phyloP scores from a whole-genome alignment of 1,140 invertebrate species.

The Trichonephila clavipes region DNA sequence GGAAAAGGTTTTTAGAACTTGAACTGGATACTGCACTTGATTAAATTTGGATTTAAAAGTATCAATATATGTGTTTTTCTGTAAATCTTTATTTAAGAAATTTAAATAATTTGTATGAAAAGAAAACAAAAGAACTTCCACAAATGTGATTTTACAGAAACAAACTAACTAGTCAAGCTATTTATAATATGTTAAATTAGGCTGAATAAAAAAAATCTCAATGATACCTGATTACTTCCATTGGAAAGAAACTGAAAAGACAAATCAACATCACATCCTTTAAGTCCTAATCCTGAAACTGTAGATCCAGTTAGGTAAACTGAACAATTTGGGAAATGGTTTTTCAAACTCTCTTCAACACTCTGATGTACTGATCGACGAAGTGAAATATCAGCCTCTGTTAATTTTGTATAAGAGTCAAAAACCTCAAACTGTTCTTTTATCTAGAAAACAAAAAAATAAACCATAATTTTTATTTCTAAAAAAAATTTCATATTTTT shows the following conservation, averaged over 20 bases:
- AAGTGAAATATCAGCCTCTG: conserved; percentile 26
- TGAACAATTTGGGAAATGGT: background rate
- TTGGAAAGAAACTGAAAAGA: conserved; percentile 10
- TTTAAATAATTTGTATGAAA: no score
- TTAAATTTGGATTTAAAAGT: no score
- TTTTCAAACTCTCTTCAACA: background rate
- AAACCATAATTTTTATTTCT: no score
- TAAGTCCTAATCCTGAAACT: conserved; percentile 11
- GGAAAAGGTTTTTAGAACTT: no score
- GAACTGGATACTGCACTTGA: no score
- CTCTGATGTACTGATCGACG: background rate
- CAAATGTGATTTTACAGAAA: no score
- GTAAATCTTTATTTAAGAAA: no score
- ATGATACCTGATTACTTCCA: background rate
- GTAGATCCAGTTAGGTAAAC: conserved; percentile 7
- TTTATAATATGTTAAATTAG: background rate
- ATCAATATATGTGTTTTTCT: no score
- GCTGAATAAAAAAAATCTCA: background rate
- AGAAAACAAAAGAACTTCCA: no score
- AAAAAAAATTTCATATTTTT: no score
- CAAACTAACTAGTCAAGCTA: no score
- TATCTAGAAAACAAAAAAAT: background rate
- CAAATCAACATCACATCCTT: conserved; percentile 51
- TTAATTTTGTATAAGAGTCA: conserved; percentile 15
- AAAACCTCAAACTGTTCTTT: conserved; percentile 14